Conservation (phyloP, 92 coral and sea anemone species). For the Epizoanthus fatuus region DNA sequence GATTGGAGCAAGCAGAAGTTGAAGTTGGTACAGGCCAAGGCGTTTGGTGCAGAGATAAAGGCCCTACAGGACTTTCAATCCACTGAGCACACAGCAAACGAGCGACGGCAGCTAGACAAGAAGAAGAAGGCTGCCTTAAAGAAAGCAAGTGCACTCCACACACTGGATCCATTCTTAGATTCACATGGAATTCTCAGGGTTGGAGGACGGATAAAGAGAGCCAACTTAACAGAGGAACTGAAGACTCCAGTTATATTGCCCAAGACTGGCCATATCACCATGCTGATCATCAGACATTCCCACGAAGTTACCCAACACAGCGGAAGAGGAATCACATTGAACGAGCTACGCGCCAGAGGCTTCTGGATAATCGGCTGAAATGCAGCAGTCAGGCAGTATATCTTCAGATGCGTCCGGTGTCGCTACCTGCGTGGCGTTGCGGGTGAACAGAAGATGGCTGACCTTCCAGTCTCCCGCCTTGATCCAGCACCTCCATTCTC, state of each 20-base stretch:
- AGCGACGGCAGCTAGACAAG: constrained; percentile 30
- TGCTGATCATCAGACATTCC: constrained; percentile 23
- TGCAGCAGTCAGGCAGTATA: constrained; percentile 8
- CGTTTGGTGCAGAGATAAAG: constrained; percentile 61
- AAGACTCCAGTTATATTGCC: constrained; percentile 47
- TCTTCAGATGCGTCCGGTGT: constrained; percentile 49
- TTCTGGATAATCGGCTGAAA: constrained; percentile 33
- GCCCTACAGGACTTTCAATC: constrained; percentile 58
- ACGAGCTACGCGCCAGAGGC: constrained; percentile 30
- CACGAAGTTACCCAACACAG: constrained; percentile 46
- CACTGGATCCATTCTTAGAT: constrained; percentile 56
- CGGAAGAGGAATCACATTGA: constrained; percentile 31
- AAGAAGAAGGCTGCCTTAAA: constrained; percentile 23
- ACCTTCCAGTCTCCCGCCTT: constrained; percentile 18
- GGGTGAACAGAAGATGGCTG: constrained; percentile 47
- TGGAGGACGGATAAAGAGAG: constrained; percentile 49
- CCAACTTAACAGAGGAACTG: constrained; percentile 25
- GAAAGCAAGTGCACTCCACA: constrained; percentile 29
- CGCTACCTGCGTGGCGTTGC: constrained; percentile 11
- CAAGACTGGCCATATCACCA: constrained; percentile 23
- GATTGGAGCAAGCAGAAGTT: constrained; percentile 55
- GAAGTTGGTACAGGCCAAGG: constrained; percentile 57
- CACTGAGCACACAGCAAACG: background rate
- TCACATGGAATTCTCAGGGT: constrained; percentile 27
- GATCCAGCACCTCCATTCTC: constrained; percentile 39